phyloP scores from a whole-genome alignment of 2,113 vertebrate species.

The Burhinus bistriatus region DNA sequence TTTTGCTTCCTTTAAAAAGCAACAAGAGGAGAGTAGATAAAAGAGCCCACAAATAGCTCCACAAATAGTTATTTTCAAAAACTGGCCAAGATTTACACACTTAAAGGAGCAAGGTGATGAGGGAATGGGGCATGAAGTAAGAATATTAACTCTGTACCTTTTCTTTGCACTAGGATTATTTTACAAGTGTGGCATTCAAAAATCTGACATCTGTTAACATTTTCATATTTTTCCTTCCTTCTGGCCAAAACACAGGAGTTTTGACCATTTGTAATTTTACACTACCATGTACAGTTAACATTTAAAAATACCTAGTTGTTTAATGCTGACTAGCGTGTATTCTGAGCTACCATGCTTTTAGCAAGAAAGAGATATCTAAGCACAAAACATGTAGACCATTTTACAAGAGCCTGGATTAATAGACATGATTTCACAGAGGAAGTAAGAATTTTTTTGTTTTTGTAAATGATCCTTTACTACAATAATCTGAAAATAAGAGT shows the following conservation, averaged over 20 bases:
- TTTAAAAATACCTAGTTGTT: not conserved
- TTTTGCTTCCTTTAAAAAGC: not conserved
- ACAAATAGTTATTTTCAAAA: not conserved
- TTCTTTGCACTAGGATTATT: conserved; percentile 23
- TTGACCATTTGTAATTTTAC: not conserved
- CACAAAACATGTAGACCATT: not conserved
- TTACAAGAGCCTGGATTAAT: not conserved
- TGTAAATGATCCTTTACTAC: not conserved
- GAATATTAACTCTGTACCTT: not conserved
- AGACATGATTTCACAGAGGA: not conserved
- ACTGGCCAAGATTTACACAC: not conserved
- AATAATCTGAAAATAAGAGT: not conserved
- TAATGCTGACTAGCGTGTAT: not conserved
- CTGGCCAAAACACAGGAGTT: not conserved
- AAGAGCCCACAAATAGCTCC: not conserved
- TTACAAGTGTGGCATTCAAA: conserved; percentile 34
- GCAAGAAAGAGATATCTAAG: not conserved
- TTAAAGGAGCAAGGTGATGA: not conserved
- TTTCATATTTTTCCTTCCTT: not conserved
- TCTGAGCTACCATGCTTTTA: not conserved
- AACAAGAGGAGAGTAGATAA: not conserved
- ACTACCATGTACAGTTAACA: not conserved
- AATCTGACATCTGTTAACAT: conserved; percentile 27
- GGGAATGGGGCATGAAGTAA: not conserved
- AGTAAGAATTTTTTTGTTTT: not conserved